Evolutionary conservation across 2,113 vertebrate genomes (phyloP).

Genomic region (Macquaria ambigua): DNA sequence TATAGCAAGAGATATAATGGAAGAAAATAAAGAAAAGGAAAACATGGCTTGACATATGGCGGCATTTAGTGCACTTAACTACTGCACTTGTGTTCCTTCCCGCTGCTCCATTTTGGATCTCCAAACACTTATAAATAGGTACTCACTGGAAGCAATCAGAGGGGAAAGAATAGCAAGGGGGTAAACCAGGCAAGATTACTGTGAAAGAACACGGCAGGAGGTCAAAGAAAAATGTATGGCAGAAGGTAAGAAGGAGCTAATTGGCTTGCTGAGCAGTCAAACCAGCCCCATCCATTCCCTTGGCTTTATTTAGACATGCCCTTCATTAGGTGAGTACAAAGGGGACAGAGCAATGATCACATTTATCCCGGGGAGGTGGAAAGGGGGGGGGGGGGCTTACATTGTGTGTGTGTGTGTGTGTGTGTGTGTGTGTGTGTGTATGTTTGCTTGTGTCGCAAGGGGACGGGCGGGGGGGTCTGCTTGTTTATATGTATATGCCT

Average conservation of each 20-base stretch:
- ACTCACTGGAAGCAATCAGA: not conserved
- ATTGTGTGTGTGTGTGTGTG: constrained; percentile 6
- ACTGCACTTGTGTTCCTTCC: not conserved
- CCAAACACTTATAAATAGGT: constrained; percentile 5
- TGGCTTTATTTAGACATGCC: constrained; percentile 76
- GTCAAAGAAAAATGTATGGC: constrained; percentile 63
- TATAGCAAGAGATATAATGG: rapidly evolving
- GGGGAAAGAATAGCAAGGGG: not conserved
- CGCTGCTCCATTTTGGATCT: constrained; percentile 17
- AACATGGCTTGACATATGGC: not conserved
- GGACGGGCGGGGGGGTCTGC: constrained; percentile 28
- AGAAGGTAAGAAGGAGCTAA: constrained; percentile 64
- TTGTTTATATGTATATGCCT: constrained; percentile 64
- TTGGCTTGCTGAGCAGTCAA: constrained; percentile 65
- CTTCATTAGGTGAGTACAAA: constrained; percentile 70
- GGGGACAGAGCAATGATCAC: constrained; percentile 61
- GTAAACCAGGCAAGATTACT: constrained; percentile 46
- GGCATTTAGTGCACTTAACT: not conserved
- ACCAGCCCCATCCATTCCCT: constrained; percentile 55
- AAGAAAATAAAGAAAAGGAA: not conserved
- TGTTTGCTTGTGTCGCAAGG: constrained; percentile 4
- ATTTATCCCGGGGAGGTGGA: constrained; percentile 40
- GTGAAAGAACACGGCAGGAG: constrained; percentile 47
- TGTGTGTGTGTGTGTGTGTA: constrained; percentile 6
- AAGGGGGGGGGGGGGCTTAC: too few species aligned